Conservation (phyloP, 1,140 invertebrate genomes). For the Stenopsyche tienmushanensis region DNA sequence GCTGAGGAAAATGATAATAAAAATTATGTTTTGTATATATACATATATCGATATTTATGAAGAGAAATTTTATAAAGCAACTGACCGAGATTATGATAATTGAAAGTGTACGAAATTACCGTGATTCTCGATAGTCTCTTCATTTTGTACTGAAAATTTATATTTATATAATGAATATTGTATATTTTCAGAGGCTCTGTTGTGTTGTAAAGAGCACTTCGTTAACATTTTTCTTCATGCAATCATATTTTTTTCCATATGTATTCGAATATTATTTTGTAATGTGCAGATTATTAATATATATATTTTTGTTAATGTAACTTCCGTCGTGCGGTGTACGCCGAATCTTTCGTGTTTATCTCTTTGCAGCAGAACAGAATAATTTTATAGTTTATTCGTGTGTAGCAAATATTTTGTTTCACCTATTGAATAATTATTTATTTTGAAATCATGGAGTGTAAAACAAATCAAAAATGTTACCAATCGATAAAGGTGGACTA, state of each 20-base stretch:
- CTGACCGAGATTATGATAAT: constrained; percentile 10
- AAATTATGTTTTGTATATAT: constrained; percentile 7
- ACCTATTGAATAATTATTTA: constrained; percentile 12
- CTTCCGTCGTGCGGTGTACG: too few relatives aligned
- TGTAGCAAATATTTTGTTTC: constrained; percentile 7
- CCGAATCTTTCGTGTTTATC: too few relatives aligned
- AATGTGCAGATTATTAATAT: too few relatives aligned
- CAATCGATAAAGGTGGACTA: constrained; percentile 20
- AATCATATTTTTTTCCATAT: too few relatives aligned
- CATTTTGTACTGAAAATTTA: constrained; percentile 29
- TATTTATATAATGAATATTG: constrained; percentile 24
- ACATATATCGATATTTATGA: constrained; percentile 6
- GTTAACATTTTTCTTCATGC: background rate
- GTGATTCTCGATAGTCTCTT: constrained; percentile 18
- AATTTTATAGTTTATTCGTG: background rate
- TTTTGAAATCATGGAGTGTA: constrained; percentile 16
- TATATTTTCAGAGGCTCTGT: constrained; percentile 17
- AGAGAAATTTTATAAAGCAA: constrained; percentile 18
- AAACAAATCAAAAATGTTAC: constrained; percentile 37
- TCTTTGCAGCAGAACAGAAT: constrained; percentile 17
- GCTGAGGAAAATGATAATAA: constrained; percentile 6
- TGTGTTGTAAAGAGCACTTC: constrained; percentile 15
- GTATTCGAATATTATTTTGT: too few relatives aligned
- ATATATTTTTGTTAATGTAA: too few relatives aligned
- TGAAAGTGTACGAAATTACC: background rate